Evolutionary conservation across 1,140 invertebrate genomes (phyloP), one percentile per base, ranked within the genome.

Genomic region (Stenopsyche tienmushanensis): DNA sequence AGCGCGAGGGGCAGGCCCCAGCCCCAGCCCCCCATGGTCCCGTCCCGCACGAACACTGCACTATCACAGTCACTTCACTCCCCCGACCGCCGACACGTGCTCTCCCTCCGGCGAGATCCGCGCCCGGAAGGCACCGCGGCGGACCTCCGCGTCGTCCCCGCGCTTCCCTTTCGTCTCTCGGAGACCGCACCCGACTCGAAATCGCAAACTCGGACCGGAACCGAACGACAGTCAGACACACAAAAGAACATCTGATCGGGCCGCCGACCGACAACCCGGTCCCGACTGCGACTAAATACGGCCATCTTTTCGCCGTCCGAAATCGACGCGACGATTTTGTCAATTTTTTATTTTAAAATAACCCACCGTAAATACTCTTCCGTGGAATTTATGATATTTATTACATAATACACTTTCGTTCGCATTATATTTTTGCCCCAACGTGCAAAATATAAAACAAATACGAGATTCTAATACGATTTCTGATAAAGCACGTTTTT

Each of bases 231-330:
- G n/a, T n/a, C n/a, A n/a, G n/a, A n/a, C n/a, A n/a, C n/a, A 20
- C 44, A 47, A 13, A 47, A 13, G 42, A 60, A 60, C 57, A 60
- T 49, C 42, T 45, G 57, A 60, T 47, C 42, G 29, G 42, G 26
- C 57, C 3, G 39, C 10, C 44, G 44, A 18, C 44, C 44, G 44
- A 18, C 10, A 5, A 47, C 8, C 5, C 44, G 44, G 5, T 18
- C 18, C 18, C 8, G 17, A 15, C 44, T 34, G 29, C 34, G 34
- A 39, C 34, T 47, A 5, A 47, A 5, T 7, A 5, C 3, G 44
- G 44, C 10, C 10, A 13, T 8, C 44, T 47, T 47, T 47, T 8
- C 10, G 34, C 44, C 44, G 44, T 9, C 10, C 7, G 7, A 15
- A 5, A 5, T 5, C 44, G 44, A 47, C 44, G 44, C 8, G 8